Percentiles rank a stretch among this genome's conserved stretches.
These are phyloP conservation scores for Pampusana beccarii DNA, from an alignment of 2,113 vertebrate genomes.

Conservation along the genomic window DNA sequence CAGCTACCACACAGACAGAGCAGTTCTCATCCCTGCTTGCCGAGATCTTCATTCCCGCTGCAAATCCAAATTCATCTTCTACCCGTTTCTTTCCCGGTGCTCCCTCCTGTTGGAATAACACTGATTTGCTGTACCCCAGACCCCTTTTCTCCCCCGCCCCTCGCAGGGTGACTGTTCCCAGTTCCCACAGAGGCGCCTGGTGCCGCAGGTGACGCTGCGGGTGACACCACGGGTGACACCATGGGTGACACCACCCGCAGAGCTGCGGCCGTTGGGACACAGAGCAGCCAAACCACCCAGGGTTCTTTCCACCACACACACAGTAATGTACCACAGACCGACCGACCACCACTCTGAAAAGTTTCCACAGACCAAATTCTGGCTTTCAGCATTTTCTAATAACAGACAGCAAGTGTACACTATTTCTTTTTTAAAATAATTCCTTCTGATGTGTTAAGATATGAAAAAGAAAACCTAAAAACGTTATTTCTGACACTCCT, in stretches of 20 bases:
- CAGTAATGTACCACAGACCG: no score
- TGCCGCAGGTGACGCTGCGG: neutral
- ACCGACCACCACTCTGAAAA: neutral
- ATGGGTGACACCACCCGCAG: no score
- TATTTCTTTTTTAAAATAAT: neutral
- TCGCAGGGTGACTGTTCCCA: neutral
- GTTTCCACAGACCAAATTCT: neutral
- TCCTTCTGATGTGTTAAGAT: neutral
- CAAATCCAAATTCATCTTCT: neutral
- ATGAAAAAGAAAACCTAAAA: neutral
- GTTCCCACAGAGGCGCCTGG: neutral
- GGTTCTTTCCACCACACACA: neutral
- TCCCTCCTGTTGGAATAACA: neutral
- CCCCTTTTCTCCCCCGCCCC: neutral
- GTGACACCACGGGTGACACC: neutral
- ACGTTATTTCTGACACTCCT: neutral
- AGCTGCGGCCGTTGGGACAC: neutral
- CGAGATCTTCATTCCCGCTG: neutral
- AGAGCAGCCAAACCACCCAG: neutral
- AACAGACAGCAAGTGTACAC: neutral
- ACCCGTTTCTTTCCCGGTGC: neutral
- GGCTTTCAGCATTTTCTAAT: neutral
- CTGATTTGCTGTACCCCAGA: neutral
- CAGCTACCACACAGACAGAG: neutral
- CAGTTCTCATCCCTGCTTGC: neutral